These are phyloP conservation scores for Malurus elegans DNA, from an alignment of 2,113 vertebrate species.

Conservation along the genomic window DNA sequence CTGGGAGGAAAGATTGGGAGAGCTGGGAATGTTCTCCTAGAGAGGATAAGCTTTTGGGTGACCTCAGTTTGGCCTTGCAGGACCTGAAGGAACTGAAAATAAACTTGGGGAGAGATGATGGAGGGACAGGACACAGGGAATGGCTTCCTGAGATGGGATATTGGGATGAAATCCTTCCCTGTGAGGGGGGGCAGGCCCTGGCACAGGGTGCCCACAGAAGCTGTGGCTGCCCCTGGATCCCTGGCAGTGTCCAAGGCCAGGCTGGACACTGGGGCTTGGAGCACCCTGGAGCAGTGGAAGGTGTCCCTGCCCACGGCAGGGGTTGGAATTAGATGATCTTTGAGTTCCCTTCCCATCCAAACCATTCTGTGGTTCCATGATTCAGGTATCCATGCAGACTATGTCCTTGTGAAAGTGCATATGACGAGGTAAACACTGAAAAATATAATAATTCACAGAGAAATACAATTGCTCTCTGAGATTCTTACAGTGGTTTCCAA, in stretches of 20 bases:
- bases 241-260: neutral
- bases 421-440: neutral
- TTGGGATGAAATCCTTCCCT: neutral
- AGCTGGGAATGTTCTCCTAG: neutral
- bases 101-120: neutral
- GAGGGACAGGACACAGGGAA: neutral
- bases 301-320: neutral
- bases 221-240: neutral
- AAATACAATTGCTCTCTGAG: neutral
- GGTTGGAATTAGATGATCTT: rapidly evolving
- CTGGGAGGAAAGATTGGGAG: neutral
- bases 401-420: neutral
- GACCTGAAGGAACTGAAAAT: neutral
- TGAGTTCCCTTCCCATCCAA: rapidly evolving
- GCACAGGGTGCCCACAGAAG: neutral
- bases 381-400: neutral
- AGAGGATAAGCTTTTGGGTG: neutral
- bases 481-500: neutral
- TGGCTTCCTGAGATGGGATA: neutral
- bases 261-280: rapidly evolving
- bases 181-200: neutral
- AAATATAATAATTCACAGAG: neutral
- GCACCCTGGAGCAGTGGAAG: rapidly evolving
- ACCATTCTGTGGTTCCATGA: neutral
- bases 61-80: rapidly evolving